Percentiles rank a stretch among this genome's conserved stretches.
These are phyloP conservation scores for silkworm (Bombyx mori) DNA, from an alignment of 1,140 invertebrate genomes.

Conservation along the genomic window DNA sequence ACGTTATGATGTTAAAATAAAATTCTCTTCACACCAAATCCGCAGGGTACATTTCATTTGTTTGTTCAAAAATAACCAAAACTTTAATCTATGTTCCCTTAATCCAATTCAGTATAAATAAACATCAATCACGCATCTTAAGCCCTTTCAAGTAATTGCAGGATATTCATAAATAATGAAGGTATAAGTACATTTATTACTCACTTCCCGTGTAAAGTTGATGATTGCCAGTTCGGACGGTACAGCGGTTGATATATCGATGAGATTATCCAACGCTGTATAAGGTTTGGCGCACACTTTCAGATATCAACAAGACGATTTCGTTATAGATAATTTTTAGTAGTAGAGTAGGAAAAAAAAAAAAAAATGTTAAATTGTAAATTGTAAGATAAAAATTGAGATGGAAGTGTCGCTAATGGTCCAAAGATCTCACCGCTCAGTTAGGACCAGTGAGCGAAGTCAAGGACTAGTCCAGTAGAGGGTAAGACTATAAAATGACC, in stretches of 20 bases:
- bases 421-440: neutral
- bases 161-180: too few species aligned
- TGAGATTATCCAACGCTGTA: slow-evolving; percentile 39
- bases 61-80: too few species aligned
- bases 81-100: too few species aligned
- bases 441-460: neutral
- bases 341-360: neutral
- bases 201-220: slow-evolving; percentile 36
- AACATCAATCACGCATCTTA: too few species aligned
- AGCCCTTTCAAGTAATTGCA: too few species aligned
- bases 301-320: neutral
- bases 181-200: slow-evolving; percentile 20
- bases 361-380: neutral
- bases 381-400: neutral
- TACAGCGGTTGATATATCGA: slow-evolving; percentile 50
- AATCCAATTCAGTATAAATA: too few species aligned
- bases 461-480: too few species aligned
- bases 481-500: too few species aligned
- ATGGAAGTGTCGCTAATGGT: neutral
- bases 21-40: too few species aligned
- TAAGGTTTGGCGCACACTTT: slow-evolving; percentile 23
- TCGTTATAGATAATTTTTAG: neutral
- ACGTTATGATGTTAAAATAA: too few species aligned
- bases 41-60: too few species aligned
- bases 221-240: slow-evolving; percentile 29